Base-by-base conservation (phyloP, 2,113 vertebrate genomes). In the Lanius ludovicianus region DNA sequence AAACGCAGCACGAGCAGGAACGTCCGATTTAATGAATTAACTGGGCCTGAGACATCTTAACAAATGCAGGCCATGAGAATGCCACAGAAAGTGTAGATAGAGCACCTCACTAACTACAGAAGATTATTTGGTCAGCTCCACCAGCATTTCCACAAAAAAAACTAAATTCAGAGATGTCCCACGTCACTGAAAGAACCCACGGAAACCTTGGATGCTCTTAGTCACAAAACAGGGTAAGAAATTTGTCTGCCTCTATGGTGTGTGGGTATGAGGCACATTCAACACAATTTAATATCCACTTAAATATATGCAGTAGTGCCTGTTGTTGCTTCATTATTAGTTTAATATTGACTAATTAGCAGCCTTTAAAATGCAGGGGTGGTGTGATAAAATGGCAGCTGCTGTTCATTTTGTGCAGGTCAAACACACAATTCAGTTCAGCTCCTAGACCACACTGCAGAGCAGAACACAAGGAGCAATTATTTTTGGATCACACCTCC, bases 401-500 rank as follows among this genome's bases (percentile, higher is more conserved):
- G 78, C 55, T 77, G 37, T 24, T 71, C 47, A 33, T 88, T 93
- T 12, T 42, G 50, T 78, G 47, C 75, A 64, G 87, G 64, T 91
- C 75, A 86, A 65, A 80, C 6, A 27, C 64, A 77, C 52, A 75
- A 52, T 44, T 28, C 55, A 70, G 41, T 28, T 90, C 88, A 77
- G 52, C 67, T 90, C 92, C 42, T 4, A 33, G 77, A 91, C 57
- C 87, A 75, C 63, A 52, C 57, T 39, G 56, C 47, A 53, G 70
- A 87, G 81, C 65, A 79, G 35, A 77, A 64, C 77, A 82, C 4
- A 8, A 94, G 75, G 7, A 92, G 87, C 77, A 91, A 86, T 96
- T 64, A 80, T 41, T 55, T 63, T 37, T 78, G 90, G 78, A 89
- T 86, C 94, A 73, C 68, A 70, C 93, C 87, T 96, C 71, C 56